A percentile compares a stretch with the other conserved stretches of the same genome.
These are phyloP conservation scores for Pseudorhiza aurosa DNA, from an alignment of 30 jellyfish, hydroid and myxozoan genomes.

Conservation along the genomic window DNA sequence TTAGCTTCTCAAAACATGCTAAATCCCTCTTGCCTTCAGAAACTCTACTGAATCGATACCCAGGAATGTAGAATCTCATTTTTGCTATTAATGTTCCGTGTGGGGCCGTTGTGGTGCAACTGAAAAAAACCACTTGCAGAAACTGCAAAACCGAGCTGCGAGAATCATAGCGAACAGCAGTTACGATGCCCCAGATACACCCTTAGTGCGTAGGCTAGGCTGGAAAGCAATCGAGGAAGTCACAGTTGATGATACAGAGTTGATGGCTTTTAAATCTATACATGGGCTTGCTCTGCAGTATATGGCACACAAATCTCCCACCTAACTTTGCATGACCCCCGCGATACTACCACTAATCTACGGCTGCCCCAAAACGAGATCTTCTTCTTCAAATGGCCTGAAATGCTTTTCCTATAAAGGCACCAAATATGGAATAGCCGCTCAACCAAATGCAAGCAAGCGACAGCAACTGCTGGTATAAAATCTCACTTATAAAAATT, in stretches of 20 bases:
- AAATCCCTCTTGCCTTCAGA: slow-evolving; percentile 1
- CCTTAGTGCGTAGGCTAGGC: too few species aligned
- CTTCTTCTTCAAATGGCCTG: slow-evolving; percentile 12
- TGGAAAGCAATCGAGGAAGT: too few species aligned
- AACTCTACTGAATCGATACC: neutral
- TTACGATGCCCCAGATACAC: too few species aligned
- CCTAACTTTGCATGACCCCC: neutral
- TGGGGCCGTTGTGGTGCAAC: slow-evolving; percentile 32
- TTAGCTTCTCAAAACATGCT: slow-evolving; percentile 11
- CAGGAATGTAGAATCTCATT: slow-evolving; percentile 56
- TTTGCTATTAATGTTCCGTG: slow-evolving; percentile 28
- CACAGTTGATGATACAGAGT: too few species aligned
- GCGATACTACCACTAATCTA: slow-evolving; percentile 4
- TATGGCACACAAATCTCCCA: slow-evolving; percentile 3
- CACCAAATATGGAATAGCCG: slow-evolving; percentile 20
- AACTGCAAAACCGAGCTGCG: too few species aligned
- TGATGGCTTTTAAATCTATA: too few species aligned
- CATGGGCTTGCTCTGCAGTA: too few species aligned
- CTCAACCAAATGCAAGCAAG: slow-evolving; percentile 6
- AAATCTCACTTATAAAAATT: neutral
- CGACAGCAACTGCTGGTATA: neutral
- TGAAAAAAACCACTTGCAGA: slow-evolving; percentile 10
- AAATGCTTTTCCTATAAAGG: slow-evolving; percentile 5
- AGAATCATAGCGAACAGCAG: too few species aligned
- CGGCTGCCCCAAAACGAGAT: slow-evolving; percentile 3